Base-by-base conservation (phyloP, 2,888 invertebrate genomes). In the Tuberolachnus salignus region DNA sequence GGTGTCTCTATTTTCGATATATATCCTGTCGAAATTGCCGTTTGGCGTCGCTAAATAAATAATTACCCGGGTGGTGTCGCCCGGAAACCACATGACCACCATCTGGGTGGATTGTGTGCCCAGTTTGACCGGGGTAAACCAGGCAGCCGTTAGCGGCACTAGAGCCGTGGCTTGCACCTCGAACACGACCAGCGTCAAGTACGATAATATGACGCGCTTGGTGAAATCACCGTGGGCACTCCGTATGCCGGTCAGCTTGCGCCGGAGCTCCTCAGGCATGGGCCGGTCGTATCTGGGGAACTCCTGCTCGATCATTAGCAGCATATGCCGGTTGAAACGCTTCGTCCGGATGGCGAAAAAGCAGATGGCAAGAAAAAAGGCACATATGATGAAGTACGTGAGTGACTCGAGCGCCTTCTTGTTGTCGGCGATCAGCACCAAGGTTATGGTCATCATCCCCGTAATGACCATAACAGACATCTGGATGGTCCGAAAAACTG, bases 321-420 rank as follows among this genome's bases (percentile, higher is more conserved):
- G 16, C 70, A 70, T 70, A 21, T 10, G 9, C 10, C 70, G 70
- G 55, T 70, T 70, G 44, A 44, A 57, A 3, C 44, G 70, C n/a
- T 70, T 70, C 21, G 70, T 70, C 57, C 70, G 42, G 23, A 70
- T 70, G 16, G 70, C 70, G n/a, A 70, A 44, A 55, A 23, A 6
- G 21, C 44, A 21, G 23, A 70, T 21, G 16, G 55, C 42, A 21
- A 70, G n/a, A 42, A 44, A 6, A 21, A 70, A 70, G 34, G 23
- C 42, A n/a, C 70, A 70, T 6, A 70, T 70, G 11, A 57, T 6
- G 57, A 70, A 70, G 44, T 70, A 70, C 55, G 70, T 70, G 23
- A 57, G 23, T 44, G 70, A 70, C 23, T 70, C 70, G 21, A 70
- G 55, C 1, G 70, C 70, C n/a, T 70, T 70, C 44, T 70, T 70